phyloP scores from a whole-genome alignment of 2,113 vertebrate genomes.

The Oreochromis spilurus region DNA sequence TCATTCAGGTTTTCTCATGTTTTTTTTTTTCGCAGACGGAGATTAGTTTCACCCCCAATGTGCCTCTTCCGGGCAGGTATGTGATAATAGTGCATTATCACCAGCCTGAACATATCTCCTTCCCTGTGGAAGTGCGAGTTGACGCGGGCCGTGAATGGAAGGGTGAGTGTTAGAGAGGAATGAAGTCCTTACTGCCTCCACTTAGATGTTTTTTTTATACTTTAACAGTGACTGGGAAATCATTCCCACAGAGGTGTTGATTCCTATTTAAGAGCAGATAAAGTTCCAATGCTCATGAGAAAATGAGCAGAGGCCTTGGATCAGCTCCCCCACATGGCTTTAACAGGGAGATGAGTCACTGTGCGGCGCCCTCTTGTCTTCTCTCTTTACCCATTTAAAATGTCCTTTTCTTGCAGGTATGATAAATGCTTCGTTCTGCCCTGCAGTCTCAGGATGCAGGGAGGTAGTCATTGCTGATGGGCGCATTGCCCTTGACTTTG shows the following conservation, averaged over 20 bases:
- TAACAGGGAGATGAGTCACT: not conserved
- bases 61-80: constrained; percentile 72
- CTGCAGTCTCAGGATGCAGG: constrained; percentile 82
- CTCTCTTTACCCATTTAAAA: not conserved
- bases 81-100: constrained; percentile 82
- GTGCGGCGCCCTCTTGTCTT: not conserved
- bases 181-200: not conserved
- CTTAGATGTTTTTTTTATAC: not conserved
- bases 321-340: not conserved
- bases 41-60: constrained; percentile 74
- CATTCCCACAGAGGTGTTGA: not conserved
- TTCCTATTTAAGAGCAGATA: constrained; percentile 15
- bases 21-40: constrained; percentile 68
- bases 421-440: constrained; percentile 85
- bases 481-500: constrained; percentile 77
- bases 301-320: constrained; percentile 18
- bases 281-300: not conserved
- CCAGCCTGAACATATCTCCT: constrained; percentile 74
- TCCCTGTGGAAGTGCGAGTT: constrained; percentile 77
- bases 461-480: constrained; percentile 75
- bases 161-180: constrained; percentile 72
- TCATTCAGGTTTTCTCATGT: not conserved
- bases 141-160: constrained; percentile 67
- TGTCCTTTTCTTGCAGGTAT: constrained; percentile 65
- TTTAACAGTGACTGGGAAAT: not conserved